These are phyloP conservation scores for Brachionus angularis DNA, from an alignment of 1,140 invertebrate species.

Conservation along the genomic window DNA sequence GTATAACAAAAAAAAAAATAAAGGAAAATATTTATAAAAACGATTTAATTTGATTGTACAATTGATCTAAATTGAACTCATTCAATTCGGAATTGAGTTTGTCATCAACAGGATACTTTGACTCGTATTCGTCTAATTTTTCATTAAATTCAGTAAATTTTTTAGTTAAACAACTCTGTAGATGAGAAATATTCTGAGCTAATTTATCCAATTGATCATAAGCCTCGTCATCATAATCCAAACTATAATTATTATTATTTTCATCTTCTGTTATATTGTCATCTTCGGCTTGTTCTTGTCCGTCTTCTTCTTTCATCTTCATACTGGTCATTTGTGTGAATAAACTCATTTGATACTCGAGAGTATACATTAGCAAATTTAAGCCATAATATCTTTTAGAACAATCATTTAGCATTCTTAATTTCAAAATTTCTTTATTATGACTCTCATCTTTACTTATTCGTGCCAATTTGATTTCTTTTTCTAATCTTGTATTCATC, in stretches of 20 bases:
- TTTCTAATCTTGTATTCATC: conserved; percentile 3
- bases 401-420: conserved; percentile 33
- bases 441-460: background rate
- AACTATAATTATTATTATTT: too few relatives aligned
- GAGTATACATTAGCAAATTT: conserved; percentile 36
- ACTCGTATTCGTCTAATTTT: conserved; percentile 27
- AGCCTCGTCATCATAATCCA: background rate
- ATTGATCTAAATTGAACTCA: conserved; percentile 22
- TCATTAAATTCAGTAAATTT: conserved; percentile 22
- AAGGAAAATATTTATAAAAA: background rate
- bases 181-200: conserved; percentile 1
- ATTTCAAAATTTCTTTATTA: background rate
- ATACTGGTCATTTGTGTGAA: background rate
- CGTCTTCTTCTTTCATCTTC: background rate
- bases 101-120: conserved; percentile 20
- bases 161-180: conserved; percentile 27
- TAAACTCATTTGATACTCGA: conserved; percentile 23
- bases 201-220: conserved; percentile 34
- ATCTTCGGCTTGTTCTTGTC: background rate
- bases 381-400: conserved; percentile 22
- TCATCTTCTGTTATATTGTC: background rate
- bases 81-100: background rate
- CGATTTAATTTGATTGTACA: conserved; percentile 24
- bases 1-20: background rate
- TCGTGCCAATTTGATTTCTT: background rate